phyloP scores from a whole-genome alignment of 2,888 invertebrate genomes.

The Diachrysia chrysitis region DNA sequence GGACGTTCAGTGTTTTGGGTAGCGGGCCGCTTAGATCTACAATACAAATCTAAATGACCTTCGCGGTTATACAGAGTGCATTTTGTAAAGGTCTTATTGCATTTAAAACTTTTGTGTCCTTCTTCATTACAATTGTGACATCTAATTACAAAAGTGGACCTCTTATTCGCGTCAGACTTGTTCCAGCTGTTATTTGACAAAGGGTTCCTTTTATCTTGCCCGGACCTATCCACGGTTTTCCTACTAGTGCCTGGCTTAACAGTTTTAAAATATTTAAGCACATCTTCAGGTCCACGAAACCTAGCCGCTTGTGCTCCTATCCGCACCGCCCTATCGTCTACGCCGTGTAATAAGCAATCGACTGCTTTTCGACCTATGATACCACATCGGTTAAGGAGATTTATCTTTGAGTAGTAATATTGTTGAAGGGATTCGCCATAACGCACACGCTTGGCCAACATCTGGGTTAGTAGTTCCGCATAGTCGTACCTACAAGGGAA shows the following conservation, averaged over 20 bases:
- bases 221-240: too few relatives aligned
- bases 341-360: constrained; percentile 9
- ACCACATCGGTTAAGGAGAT: constrained; percentile 6
- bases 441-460: constrained; percentile 16
- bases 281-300: background rate
- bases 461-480: constrained; percentile 18
- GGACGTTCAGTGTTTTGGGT: too few relatives aligned
- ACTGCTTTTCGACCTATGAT: constrained; percentile 7
- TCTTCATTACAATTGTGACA: constrained; percentile 9
- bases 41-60: constrained; percentile 7
- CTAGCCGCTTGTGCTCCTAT: constrained; percentile 7
- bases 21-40: background rate
- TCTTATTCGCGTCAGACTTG: background rate
- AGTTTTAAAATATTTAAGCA: background rate
- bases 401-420: constrained; percentile 16
- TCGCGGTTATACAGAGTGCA: background rate
- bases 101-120: constrained; percentile 6
- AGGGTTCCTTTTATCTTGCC: too few relatives aligned
- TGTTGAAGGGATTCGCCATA: constrained; percentile 21
- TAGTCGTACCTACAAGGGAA: constrained; percentile 24
- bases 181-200: too few relatives aligned
- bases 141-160: background rate
- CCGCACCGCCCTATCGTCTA: constrained; percentile 6
- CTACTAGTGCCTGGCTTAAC: too few relatives aligned
- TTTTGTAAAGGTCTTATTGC: background rate